Conservation (phyloP, 2,797 vertebrate genomes). For the Acanthurus tractus region DNA sequence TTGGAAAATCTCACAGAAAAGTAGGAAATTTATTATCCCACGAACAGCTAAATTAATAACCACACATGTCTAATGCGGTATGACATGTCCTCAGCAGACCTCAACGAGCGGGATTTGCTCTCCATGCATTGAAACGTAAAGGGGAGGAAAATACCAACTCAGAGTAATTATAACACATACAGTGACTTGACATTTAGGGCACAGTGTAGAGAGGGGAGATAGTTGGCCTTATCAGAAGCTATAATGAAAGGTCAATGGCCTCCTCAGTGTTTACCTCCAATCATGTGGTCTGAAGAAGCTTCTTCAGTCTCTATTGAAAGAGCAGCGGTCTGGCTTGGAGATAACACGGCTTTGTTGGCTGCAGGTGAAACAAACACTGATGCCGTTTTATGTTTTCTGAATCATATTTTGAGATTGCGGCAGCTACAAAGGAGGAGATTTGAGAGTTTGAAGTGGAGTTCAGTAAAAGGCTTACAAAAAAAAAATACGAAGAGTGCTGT, state of each 20-base stretch:
- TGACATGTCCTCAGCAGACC: conserved; percentile 72
- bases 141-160: conserved; percentile 81
- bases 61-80: conserved; percentile 48
- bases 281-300: conserved; percentile 80
- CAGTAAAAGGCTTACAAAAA: not conserved
- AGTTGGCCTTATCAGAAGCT: conserved; percentile 85
- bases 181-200: conserved; percentile 85
- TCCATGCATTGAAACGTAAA: conserved; percentile 82
- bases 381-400: not conserved
- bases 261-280: conserved; percentile 84
- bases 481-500: not conserved
- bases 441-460: not conserved
- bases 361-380: conserved; percentile 56
- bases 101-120: conserved; percentile 55
- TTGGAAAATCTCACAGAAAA: conserved; percentile 49
- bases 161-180: conserved; percentile 82
- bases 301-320: conserved; percentile 73
- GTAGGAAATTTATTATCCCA: conserved; percentile 40
- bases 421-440: conserved; percentile 1
- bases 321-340: conserved; percentile 57
- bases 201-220: conserved; percentile 78
- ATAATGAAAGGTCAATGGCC: conserved; percentile 86
- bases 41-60: conserved; percentile 71
- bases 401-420: not conserved
- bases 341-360: conserved; percentile 44